Percentiles rank a stretch among this genome's conserved stretches.
Evolutionary conservation across 2,113 vertebrate genomes (phyloP).

Genomic region (Chaenogobius annularis): DNA sequence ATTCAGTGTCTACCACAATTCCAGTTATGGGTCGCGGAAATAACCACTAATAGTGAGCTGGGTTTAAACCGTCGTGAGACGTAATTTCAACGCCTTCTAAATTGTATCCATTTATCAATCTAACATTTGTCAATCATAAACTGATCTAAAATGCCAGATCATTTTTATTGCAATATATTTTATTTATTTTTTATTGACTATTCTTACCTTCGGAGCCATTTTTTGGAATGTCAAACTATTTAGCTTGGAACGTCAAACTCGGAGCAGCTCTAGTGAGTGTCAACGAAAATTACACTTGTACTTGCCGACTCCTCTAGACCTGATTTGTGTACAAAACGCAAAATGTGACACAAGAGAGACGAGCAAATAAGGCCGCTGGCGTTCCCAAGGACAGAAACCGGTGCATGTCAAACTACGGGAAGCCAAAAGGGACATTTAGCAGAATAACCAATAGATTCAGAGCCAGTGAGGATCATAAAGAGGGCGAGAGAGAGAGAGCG

Average conservation of each 20-base stretch:
- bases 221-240: too few relatives aligned
- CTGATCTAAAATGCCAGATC: background rate
- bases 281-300: background rate
- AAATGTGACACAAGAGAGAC: conserved; percentile 4
- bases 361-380: conserved; percentile 19
- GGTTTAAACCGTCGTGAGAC: too few relatives aligned
- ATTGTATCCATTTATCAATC: background rate
- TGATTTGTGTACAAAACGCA: conserved; percentile 28
- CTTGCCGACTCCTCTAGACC: conserved; percentile 50
- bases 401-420: conserved; percentile 40
- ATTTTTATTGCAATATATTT: background rate
- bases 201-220: too few relatives aligned
- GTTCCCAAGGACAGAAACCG: conserved; percentile 41
- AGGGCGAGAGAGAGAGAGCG: conserved; percentile 17
- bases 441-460: conserved; percentile 25
- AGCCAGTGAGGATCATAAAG: conserved; percentile 11
- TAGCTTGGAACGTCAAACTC: too few relatives aligned
- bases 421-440: conserved; percentile 26
- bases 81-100: background rate
- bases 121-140: background rate
- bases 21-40: too few relatives aligned
- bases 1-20: too few relatives aligned
- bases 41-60: too few relatives aligned
- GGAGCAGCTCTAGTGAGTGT: background rate
- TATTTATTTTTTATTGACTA: background rate